phyloP scores from a whole-genome alignment of 2,888 invertebrate species.

The Serripes groenlandicus region DNA sequence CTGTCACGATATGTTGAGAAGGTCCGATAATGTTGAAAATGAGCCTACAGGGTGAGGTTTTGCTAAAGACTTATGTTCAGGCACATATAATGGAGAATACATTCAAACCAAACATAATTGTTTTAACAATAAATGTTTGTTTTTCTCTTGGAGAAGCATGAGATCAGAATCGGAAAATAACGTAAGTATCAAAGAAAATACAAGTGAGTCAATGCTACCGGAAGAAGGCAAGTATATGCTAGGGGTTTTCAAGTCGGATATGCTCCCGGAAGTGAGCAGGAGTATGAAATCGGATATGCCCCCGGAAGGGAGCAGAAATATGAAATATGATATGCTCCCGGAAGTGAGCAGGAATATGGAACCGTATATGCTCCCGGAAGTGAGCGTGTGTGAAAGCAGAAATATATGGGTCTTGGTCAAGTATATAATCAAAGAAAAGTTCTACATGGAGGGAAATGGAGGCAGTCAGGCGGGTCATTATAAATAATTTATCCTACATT shows the following conservation, averaged over 20 bases:
- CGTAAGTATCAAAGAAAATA: no score
- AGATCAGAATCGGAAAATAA: no score
- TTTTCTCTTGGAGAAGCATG: no score
- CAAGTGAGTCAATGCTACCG: neutral
- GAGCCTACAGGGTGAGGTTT: no score
- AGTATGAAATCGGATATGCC: neutral
- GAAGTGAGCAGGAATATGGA: neutral
- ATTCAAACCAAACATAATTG: no score
- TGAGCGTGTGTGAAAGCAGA: neutral
- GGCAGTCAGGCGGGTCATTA: conserved; percentile 10
- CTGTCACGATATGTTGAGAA: no score
- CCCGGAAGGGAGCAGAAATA: neutral
- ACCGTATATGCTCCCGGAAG: neutral
- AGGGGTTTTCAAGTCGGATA: neutral
- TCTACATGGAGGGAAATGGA: conserved; percentile 21
- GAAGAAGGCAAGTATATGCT: neutral
- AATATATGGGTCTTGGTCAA: neutral
- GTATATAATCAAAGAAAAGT: neutral
- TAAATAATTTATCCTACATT: neutral
- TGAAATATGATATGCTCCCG: neutral
- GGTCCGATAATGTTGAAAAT: no score
- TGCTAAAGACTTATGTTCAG: no score
- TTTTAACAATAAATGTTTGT: no score
- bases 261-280: conserved; percentile 4
- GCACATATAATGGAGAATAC: neutral